Conservation (phyloP, 2,113 vertebrate species). For the Anarhynchus alexandrinus region DNA sequence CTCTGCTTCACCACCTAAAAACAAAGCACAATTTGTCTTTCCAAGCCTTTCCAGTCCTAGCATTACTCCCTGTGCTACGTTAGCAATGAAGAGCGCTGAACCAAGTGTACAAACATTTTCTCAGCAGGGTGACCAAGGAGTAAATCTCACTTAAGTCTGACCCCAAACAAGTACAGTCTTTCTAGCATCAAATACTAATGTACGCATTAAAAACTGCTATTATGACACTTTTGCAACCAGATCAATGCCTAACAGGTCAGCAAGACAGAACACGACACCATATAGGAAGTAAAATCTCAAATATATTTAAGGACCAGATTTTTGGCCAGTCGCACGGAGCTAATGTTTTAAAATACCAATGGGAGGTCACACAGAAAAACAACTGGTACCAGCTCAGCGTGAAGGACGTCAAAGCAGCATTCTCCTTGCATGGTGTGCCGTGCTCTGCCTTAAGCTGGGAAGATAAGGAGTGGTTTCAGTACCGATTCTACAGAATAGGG, state of each 20-base stretch:
- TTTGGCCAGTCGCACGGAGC: neutral
- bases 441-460: neutral
- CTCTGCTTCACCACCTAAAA: neutral
- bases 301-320: neutral
- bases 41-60: neutral
- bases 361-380: neutral
- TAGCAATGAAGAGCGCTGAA: neutral
- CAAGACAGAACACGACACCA: neutral
- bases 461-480: neutral
- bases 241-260: neutral
- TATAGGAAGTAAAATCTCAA: neutral
- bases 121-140: neutral
- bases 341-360: neutral
- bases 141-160: neutral
- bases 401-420: neutral
- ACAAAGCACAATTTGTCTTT: neutral
- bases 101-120: neutral
- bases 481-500: neutral
- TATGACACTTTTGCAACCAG: neutral
- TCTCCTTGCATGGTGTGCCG: accelerated
- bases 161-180: neutral
- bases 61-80: neutral
- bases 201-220: neutral
- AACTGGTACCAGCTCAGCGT: conserved; percentile 34
- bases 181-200: neutral